Conservation (phyloP, 2,797 vertebrate species). For the Ctenochaetus hawaiiensis region DNA sequence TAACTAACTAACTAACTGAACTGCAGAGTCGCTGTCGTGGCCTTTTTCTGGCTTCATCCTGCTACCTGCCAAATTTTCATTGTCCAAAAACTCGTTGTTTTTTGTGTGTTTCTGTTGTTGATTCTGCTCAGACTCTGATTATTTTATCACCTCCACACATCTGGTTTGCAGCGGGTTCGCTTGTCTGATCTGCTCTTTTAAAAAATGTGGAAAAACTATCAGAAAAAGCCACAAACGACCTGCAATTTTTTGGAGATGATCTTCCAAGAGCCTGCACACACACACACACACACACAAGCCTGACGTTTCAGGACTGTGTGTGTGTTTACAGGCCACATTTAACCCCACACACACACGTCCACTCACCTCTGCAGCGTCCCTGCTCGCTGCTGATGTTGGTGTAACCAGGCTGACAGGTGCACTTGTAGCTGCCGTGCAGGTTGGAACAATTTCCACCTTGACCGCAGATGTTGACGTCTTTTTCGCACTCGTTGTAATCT, state of each 20-base stretch:
- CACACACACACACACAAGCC: neutral
- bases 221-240: too few species aligned
- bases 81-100: too few species aligned
- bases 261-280: neutral
- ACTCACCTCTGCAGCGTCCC: conserved; percentile 63
- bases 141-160: neutral
- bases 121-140: neutral
- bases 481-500: conserved; percentile 70
- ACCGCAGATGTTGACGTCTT: conserved; percentile 20
- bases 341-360: neutral
- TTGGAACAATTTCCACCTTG: conserved; percentile 48
- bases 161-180: neutral
- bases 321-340: too few species aligned
- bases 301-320: too few species aligned
- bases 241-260: neutral
- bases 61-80: too few species aligned
- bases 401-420: conserved; percentile 67
- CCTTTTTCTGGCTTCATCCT: too few species aligned
- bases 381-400: fast-evolving
- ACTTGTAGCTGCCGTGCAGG: conserved; percentile 59
- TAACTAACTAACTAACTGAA: too few species aligned
- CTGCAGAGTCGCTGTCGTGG: too few species aligned
- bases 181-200: neutral
- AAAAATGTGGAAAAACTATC: neutral
- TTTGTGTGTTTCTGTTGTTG: too few species aligned